Conservation (phyloP, 2,797 vertebrate genomes). For the Adrianichthys oophorus region DNA sequence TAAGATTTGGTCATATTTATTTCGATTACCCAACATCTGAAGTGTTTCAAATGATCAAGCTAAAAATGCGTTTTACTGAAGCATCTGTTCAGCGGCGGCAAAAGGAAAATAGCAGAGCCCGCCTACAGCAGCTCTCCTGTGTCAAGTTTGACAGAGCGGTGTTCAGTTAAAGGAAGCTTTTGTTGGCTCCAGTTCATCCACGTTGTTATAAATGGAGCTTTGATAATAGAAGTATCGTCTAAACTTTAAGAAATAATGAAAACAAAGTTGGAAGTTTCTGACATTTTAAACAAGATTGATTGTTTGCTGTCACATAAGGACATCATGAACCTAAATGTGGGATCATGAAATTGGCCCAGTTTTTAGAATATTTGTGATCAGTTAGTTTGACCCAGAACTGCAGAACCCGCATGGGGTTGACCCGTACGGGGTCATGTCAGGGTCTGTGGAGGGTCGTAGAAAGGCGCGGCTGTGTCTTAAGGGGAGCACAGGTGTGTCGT, state of each 20-base stretch:
- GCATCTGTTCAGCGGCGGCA: conserved; percentile 47
- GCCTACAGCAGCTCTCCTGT: conserved; percentile 8
- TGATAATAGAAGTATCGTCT: background rate
- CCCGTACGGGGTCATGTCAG: too few relatives aligned
- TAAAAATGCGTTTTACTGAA: conserved; percentile 36
- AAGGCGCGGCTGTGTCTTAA: too few relatives aligned
- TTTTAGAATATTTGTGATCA: too few relatives aligned
- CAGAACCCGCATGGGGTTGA: too few relatives aligned
- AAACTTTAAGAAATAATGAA: background rate
- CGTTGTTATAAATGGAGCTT: background rate
- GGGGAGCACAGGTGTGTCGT: too few relatives aligned
- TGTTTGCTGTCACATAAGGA: too few relatives aligned
- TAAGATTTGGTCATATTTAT: conserved; percentile 27
- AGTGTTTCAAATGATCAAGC: conserved; percentile 40
- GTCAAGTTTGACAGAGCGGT: conserved; percentile 2
- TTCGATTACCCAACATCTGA: conserved; percentile 42
- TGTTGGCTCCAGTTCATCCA: background rate
- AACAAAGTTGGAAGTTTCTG: too few relatives aligned
- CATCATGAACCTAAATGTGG: too few relatives aligned
- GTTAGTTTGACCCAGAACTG: too few relatives aligned
- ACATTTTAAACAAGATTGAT: too few relatives aligned
- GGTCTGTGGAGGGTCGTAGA: too few relatives aligned
- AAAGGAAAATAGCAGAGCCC: conserved; percentile 22
- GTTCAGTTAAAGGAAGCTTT: conserved; percentile 1
- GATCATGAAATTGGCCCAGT: too few relatives aligned